A percentile compares a stretch with the other conserved stretches of the same genome.
These are phyloP conservation scores for Coenonympha glycerion DNA, from an alignment of 2,888 invertebrate genomes.

Conservation along the genomic window DNA sequence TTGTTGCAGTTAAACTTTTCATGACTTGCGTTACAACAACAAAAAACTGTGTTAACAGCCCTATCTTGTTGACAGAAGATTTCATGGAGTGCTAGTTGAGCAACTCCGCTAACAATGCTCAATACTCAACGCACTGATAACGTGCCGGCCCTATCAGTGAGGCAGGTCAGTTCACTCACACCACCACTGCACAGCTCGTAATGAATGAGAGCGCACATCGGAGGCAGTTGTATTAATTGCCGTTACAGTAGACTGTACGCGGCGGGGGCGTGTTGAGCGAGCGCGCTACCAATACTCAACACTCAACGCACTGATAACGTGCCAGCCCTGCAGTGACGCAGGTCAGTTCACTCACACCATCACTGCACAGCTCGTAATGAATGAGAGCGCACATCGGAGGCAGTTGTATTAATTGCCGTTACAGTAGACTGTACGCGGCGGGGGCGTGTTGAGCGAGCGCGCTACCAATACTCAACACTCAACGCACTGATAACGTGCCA, in stretches of 20 bases:
- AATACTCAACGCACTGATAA: too few relatives aligned
- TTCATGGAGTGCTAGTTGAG: neutral
- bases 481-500: too few relatives aligned
- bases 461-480: conserved; percentile 7
- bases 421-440: conserved; percentile 15
- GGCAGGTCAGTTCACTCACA: conserved; percentile 4
- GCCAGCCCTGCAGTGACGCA: neutral
- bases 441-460: neutral
- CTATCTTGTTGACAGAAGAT: conserved; percentile 24
- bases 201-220: conserved; percentile 24
- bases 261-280: neutral
- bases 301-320: too few relatives aligned
- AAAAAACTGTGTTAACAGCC: too few relatives aligned
- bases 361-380: conserved; percentile 23
- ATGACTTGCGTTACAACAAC: too few relatives aligned
- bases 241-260: conserved; percentile 19
- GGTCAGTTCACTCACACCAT: conserved; percentile 11
- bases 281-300: conserved; percentile 5
- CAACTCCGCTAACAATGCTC: conserved; percentile 7
- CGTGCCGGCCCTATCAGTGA: neutral
- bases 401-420: conserved; percentile 27
- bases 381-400: conserved; percentile 20
- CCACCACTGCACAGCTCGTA: conserved; percentile 20
- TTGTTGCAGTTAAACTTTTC: too few relatives aligned
- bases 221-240: conserved; percentile 26